Evolutionary conservation across 2,888 invertebrate species (phyloP).

Genomic region (Heteromurus nitidus): DNA sequence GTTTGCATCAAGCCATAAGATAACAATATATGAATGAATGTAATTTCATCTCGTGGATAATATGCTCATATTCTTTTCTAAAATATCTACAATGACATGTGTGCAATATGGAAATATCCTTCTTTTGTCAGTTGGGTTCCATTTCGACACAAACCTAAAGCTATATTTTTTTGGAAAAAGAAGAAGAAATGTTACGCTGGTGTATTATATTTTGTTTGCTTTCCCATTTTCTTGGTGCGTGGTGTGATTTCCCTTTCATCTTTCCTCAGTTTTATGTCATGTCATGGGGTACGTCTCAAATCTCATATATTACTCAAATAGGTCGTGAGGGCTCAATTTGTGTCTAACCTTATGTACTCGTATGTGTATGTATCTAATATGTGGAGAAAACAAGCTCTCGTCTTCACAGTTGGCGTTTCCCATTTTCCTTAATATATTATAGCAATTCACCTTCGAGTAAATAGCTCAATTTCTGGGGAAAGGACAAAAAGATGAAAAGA

Average conservation of each 20-base stretch:
- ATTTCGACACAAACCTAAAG: too few relatives aligned
- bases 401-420: not conserved
- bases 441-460: constrained; percentile 1
- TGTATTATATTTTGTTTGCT: constrained; percentile 28
- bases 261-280: constrained; percentile 7
- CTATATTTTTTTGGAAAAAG: too few relatives aligned
- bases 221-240: constrained; percentile 27
- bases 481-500: constrained; percentile 6
- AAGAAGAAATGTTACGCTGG: too few relatives aligned
- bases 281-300: constrained; percentile 31
- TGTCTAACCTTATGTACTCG: too few relatives aligned
- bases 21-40: constrained; percentile 24
- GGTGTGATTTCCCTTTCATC: constrained; percentile 32
- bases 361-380: too few relatives aligned
- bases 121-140: too few relatives aligned
- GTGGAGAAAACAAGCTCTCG: not conserved
- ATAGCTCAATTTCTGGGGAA: constrained; percentile 26
- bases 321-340: constrained; percentile 44
- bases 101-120: too few relatives aligned
- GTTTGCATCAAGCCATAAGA: constrained; percentile 29
- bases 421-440: not conserved
- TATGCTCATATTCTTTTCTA: not conserved
- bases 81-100: not conserved
- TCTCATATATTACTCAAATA: constrained; percentile 50
- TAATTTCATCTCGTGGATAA: not conserved